Conservation (phyloP, 37 sponge, comb jelly and placozoan species). For the Spongilla lacustris region DNA sequence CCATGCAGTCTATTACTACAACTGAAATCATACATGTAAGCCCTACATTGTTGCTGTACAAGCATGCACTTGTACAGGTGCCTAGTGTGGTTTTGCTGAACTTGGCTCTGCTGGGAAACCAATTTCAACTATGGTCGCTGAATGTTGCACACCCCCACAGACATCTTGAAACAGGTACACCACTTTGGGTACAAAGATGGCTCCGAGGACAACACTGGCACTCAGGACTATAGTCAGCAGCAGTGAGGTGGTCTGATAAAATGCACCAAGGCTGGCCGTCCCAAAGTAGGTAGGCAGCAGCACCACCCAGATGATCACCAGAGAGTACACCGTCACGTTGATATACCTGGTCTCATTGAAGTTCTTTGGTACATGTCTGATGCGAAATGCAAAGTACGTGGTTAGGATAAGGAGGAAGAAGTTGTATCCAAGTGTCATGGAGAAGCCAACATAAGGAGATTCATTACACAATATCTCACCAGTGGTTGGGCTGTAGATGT, state of each 20-base stretch:
- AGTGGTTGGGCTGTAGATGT: background rate
- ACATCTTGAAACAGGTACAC: background rate
- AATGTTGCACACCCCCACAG: background rate
- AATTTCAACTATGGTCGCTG: no score
- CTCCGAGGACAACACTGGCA: conserved; percentile 38
- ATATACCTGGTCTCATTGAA: conserved; percentile 78
- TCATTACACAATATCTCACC: conserved; percentile 32
- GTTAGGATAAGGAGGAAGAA: conserved; percentile 39
- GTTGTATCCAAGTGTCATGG: conserved; percentile 47
- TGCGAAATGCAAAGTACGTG: conserved; percentile 62
- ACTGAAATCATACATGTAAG: no score
- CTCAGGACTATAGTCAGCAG: conserved; percentile 57
- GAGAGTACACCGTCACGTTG: conserved; percentile 52
- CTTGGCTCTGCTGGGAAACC: no score
- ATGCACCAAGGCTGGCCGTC: conserved; percentile 25
- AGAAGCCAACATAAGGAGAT: conserved; percentile 14
- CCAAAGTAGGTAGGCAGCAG: conserved; percentile 66
- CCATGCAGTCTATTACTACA: no score
- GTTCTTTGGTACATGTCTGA: conserved; percentile 66
- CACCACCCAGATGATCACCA: conserved; percentile 64
- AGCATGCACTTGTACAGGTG: no score
- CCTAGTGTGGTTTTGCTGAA: no score
- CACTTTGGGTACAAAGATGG: conserved; percentile 55
- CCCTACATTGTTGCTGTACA: no score
- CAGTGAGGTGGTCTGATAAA: conserved; percentile 47